These are phyloP conservation scores for Cliona cf. orientalis DNA, from an alignment of 37 sponge, comb jelly and placozoan genomes.

Conservation along the genomic window DNA sequence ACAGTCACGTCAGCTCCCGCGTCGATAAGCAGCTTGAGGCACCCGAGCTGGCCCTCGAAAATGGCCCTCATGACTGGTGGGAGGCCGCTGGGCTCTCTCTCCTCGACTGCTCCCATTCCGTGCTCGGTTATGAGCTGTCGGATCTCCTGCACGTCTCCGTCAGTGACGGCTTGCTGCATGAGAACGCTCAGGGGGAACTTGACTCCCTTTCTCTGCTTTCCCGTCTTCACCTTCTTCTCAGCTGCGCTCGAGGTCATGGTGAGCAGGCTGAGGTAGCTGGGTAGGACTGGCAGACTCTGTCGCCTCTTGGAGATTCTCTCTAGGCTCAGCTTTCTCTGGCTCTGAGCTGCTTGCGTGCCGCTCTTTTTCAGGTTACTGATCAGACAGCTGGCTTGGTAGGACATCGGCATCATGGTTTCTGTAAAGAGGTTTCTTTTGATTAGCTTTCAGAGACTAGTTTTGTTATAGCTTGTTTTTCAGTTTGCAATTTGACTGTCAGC, in stretches of 20 bases:
- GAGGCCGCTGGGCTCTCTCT: slow-evolving; percentile 63
- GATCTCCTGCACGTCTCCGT: slow-evolving; percentile 73
- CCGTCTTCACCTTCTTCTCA: slow-evolving; percentile 2
- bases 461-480: too few relatives aligned
- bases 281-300: slow-evolving; percentile 12
- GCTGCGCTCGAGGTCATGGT: not conserved
- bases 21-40: slow-evolving; percentile 51
- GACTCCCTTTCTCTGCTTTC: slow-evolving; percentile 54
- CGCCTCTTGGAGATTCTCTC: slow-evolving; percentile 39
- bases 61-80: slow-evolving; percentile 70
- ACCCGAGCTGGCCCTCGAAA: slow-evolving; percentile 55
- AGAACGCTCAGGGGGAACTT: slow-evolving; percentile 57
- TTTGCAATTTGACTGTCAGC: too few relatives aligned
- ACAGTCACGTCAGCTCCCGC: slow-evolving; percentile 65
- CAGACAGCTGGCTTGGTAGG: slow-evolving; percentile 7
- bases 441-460: too few relatives aligned
- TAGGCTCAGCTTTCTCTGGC: slow-evolving; percentile 10
- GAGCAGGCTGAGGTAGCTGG: not conserved
- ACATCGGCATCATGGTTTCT: not conserved
- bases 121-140: slow-evolving; percentile 32
- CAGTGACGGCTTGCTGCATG: slow-evolving; percentile 64
- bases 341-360: not conserved
- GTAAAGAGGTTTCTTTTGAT: too few relatives aligned
- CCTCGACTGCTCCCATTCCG: slow-evolving; percentile 42
- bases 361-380: slow-evolving; percentile 1